Evolutionary conservation across 2,797 vertebrate genomes (phyloP).

Genomic region (Graptemys geographica): DNA sequence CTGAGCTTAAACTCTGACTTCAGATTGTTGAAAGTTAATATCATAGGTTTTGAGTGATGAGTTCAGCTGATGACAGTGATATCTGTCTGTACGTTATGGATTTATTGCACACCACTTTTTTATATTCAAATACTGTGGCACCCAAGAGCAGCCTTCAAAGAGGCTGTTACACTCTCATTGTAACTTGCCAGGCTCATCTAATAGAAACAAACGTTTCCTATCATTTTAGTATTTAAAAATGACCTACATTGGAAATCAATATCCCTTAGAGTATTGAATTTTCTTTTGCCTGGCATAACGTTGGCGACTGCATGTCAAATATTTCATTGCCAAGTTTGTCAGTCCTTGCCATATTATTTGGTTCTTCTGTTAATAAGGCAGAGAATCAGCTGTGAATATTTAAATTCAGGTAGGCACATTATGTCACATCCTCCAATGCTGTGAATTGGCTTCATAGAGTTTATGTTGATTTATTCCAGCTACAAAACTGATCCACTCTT

Average conservation of each 20-base stretch:
- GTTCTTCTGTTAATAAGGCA: not conserved
- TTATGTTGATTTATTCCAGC: not conserved
- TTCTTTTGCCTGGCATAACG: not conserved
- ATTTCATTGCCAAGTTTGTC: not conserved
- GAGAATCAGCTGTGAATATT: not conserved
- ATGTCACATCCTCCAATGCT: not conserved
- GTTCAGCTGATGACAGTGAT: not conserved
- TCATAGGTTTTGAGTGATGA: not conserved
- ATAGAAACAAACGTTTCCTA: not conserved
- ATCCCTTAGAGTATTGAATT: not conserved
- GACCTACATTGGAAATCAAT: not conserved
- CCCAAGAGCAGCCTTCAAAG: not conserved
- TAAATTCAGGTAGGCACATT: not conserved
- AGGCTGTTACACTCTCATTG: not conserved
- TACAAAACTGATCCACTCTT: not conserved
- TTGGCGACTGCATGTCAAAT: not conserved
- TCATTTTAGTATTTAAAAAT: not conserved
- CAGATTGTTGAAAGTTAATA: not conserved
- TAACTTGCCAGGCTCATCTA: not conserved
- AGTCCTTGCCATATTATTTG: not conserved
- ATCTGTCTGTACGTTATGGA: not conserved
- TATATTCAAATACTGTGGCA: not conserved
- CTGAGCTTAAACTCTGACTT: not conserved
- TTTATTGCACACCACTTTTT: not conserved
- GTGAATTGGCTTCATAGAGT: not conserved